These are phyloP conservation scores for Geotrypetes seraphini DNA, from an alignment of 2,797 vertebrate species.

Conservation along the genomic window DNA sequence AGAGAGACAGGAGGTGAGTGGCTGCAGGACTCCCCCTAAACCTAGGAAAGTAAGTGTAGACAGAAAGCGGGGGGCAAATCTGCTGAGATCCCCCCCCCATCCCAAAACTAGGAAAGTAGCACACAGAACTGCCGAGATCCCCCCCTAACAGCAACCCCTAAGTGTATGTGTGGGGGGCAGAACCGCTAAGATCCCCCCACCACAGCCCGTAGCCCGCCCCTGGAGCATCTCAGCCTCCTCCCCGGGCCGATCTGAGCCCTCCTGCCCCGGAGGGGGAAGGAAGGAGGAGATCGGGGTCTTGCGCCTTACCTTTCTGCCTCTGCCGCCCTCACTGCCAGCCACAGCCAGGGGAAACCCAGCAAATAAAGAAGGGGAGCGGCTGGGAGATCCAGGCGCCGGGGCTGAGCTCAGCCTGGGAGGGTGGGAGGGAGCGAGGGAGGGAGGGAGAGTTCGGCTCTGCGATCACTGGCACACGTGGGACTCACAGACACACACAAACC, in stretches of 20 bases:
- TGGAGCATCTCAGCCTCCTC: too few species aligned
- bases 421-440: too few species aligned
- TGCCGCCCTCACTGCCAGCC: neutral
- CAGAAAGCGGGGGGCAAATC: slow-evolving; percentile 3
- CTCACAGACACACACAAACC: too few species aligned
- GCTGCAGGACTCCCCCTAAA: slow-evolving; percentile 2
- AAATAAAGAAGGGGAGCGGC: neutral
- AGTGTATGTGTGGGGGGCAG: too few species aligned
- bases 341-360: neutral
- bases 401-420: too few species aligned
- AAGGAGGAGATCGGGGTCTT: neutral
- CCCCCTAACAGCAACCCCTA: too few species aligned
- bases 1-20: slow-evolving; percentile 12
- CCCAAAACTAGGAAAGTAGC: neutral
- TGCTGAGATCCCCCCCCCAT: too few species aligned
- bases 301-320: too few species aligned
- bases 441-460: too few species aligned
- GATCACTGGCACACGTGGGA: too few species aligned
- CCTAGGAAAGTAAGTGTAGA: neutral
- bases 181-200: too few species aligned
- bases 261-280: neutral
- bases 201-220: too few species aligned
- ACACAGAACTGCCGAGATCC: neutral
- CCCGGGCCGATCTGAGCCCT: neutral
- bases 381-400: neutral